Evolutionary conservation across 2,113 vertebrate genomes (phyloP).

Genomic region (Myrmecophaga tridactyla): DNA sequence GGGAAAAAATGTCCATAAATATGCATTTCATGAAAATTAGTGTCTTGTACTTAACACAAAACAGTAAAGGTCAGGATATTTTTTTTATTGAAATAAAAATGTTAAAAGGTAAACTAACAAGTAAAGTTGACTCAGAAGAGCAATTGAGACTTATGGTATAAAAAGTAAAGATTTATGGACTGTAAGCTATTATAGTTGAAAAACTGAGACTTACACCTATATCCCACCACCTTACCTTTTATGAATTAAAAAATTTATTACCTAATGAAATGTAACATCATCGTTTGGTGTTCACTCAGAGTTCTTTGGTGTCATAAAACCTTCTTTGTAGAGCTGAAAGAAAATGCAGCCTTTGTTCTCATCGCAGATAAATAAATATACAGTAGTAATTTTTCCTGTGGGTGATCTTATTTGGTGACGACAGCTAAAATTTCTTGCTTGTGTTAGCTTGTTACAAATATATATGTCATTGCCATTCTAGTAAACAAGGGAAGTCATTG

Average conservation of each 20-base stretch:
- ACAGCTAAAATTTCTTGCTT: not conserved
- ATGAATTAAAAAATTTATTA: not conserved
- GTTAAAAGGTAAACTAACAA: not conserved
- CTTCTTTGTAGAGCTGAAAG: not conserved
- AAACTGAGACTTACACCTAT: not conserved
- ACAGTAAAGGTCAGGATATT: not conserved
- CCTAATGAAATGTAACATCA: not conserved
- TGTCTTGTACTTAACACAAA: not conserved
- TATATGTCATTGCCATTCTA: not conserved
- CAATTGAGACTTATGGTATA: not conserved
- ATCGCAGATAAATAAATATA: not conserved
- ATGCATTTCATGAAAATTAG: not conserved
- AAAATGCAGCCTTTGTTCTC: not conserved
- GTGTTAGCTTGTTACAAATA: not conserved
- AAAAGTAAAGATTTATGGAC: constrained; percentile 16
- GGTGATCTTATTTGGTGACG: not conserved
- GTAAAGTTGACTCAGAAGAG: constrained; percentile 10
- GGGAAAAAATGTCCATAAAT: fast-evolving
- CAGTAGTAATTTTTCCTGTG: not conserved
- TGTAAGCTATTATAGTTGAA: not conserved
- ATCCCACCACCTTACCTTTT: not conserved
- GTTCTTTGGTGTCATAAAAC: not conserved
- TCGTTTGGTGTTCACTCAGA: not conserved
- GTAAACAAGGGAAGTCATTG: not conserved
- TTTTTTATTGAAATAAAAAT: not conserved